Evolutionary conservation across 2,797 vertebrate genomes (phyloP).

Genomic region (Neosilurus mollespiculum): DNA sequence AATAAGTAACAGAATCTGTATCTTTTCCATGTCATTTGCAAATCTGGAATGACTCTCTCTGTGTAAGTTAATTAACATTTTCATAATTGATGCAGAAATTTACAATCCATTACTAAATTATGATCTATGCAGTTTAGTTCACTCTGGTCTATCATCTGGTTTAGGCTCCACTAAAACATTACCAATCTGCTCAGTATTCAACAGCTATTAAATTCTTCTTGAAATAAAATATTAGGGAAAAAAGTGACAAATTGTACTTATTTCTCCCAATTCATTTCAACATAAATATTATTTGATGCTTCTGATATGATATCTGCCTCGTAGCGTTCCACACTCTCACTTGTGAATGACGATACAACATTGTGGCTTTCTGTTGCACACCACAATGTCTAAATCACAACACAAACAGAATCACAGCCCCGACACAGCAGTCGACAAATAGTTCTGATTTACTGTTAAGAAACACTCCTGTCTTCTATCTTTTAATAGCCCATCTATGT

Average conservation of each 20-base stretch:
- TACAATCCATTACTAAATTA: neutral
- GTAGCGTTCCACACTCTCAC: constrained; percentile 21
- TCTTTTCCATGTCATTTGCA: constrained; percentile 9
- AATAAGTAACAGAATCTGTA: constrained; percentile 25
- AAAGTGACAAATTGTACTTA: neutral
- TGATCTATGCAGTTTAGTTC: neutral
- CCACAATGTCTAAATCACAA: constrained; percentile 28
- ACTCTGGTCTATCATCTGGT: too few relatives aligned
- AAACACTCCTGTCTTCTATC: neutral
- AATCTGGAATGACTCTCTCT: neutral
- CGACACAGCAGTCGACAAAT: neutral
- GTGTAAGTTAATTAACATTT: neutral
- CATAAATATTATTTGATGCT: neutral
- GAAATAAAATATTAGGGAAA: too few relatives aligned
- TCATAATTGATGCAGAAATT: neutral
- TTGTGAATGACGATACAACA: constrained; percentile 25
- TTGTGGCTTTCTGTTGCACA: constrained; percentile 43
- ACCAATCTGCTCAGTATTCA: neutral
- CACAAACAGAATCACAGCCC: neutral
- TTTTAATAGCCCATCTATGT: neutral
- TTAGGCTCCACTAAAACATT: too few relatives aligned
- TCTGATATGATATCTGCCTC: constrained; percentile 1
- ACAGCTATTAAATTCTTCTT: neutral
- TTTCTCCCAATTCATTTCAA: neutral
- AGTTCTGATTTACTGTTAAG: neutral